A percentile compares a stretch with the other conserved stretches of the same genome.
phyloP scores from a whole-genome alignment of 2,797 vertebrate species.

The Pipistrellus nathusii region DNA sequence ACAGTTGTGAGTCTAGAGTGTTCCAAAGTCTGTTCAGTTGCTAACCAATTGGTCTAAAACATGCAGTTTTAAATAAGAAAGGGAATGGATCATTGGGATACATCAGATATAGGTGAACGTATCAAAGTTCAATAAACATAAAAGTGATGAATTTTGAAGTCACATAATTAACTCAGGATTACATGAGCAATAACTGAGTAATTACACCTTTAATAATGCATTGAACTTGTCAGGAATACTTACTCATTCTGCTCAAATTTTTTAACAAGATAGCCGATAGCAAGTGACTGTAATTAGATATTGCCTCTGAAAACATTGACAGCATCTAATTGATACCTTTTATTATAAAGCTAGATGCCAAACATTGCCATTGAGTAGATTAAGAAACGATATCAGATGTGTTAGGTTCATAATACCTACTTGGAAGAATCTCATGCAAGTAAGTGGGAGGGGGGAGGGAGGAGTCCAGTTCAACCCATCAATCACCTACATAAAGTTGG shows the following conservation, averaged over 20 bases:
- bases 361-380: slow-evolving; percentile 86
- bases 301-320: slow-evolving; percentile 89
- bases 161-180: slow-evolving; percentile 90
- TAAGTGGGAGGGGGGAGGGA: background rate
- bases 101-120: slow-evolving; percentile 86
- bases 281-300: slow-evolving; percentile 90
- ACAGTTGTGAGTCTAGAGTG: background rate
- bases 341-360: slow-evolving; percentile 88
- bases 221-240: slow-evolving; percentile 91
- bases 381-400: slow-evolving; percentile 82
- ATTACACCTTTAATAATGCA: slow-evolving; percentile 91
- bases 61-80: slow-evolving; percentile 65
- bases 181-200: slow-evolving; percentile 90
- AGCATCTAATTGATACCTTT: slow-evolving; percentile 89
- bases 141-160: slow-evolving; percentile 91
- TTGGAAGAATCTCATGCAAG: slow-evolving; percentile 74
- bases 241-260: slow-evolving; percentile 88
- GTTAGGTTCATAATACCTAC: slow-evolving; percentile 79
- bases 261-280: slow-evolving; percentile 90
- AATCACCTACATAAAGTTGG: slow-evolving; percentile 71
- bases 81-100: slow-evolving; percentile 74
- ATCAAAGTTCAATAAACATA: slow-evolving; percentile 90
- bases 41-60: background rate
- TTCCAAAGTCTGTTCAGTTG: slow-evolving; percentile 30
- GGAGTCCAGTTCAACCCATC: slow-evolving; percentile 66